These are phyloP conservation scores for Macquaria australasica DNA, from an alignment of 2,113 vertebrate genomes.

Conservation along the genomic window DNA sequence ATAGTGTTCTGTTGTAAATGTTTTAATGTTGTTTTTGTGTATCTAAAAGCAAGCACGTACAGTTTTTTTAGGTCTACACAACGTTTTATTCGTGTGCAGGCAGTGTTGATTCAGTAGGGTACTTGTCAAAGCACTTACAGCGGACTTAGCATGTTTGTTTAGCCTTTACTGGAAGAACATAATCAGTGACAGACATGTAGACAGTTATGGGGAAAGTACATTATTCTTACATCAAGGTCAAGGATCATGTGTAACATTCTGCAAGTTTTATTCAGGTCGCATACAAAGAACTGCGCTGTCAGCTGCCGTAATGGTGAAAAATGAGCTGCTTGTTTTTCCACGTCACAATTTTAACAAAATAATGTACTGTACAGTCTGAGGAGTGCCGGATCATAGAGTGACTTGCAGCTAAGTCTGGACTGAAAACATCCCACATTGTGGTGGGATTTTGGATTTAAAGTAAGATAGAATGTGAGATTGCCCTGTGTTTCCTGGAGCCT, in stretches of 20 bases:
- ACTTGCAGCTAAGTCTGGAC: constrained; percentile 1
- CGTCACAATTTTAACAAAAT: neutral
- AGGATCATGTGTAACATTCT: constrained; percentile 10
- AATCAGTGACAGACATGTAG: constrained; percentile 15
- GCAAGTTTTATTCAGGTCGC: constrained; percentile 49
- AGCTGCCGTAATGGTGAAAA: constrained; percentile 7
- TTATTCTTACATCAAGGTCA: constrained; percentile 10
- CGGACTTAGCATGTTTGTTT: constrained; percentile 9
- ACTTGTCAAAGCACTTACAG: constrained; percentile 5
- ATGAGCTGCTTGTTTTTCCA: neutral
- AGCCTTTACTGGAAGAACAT: constrained; percentile 52
- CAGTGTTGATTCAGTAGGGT: constrained; percentile 22
- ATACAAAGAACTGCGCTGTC: constrained; percentile 3
- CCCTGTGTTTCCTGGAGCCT: neutral
- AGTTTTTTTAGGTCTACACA: neutral
- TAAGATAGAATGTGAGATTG: neutral
- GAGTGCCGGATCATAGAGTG: neutral
- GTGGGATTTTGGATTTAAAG: constrained; percentile 8
- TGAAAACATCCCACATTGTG: constrained; percentile 7
- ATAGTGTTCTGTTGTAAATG: neutral
- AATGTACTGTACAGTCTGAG: neutral
- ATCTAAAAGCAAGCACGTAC: neutral
- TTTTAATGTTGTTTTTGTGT: neutral
- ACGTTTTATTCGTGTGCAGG: constrained; percentile 23
- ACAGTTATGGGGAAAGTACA: constrained; percentile 60